Conservation (phyloP, 2,797 vertebrate genomes). For the Babyrousa celebensis region DNA sequence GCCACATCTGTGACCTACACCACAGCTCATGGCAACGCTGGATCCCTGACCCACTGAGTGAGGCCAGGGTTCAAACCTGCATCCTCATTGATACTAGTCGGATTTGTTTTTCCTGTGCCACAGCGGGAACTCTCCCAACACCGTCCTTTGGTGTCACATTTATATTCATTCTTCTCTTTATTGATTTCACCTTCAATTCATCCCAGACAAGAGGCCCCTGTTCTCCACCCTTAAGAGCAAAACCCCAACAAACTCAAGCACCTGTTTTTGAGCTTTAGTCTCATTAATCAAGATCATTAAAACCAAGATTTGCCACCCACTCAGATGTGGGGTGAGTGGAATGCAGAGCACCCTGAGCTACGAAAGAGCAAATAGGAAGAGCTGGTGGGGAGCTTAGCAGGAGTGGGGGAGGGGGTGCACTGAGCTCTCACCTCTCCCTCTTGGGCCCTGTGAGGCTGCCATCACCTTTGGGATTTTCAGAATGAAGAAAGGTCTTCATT, state of each 20-base stretch:
- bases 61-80: too few species aligned
- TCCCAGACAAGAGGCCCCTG: background rate
- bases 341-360: background rate
- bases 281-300: background rate
- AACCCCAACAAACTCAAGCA: background rate
- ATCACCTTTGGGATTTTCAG: background rate
- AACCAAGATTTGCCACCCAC: background rate
- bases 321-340: background rate
- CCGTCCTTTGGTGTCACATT: background rate
- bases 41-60: too few species aligned
- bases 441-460: background rate
- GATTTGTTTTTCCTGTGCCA: too few species aligned
- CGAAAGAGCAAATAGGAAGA: background rate
- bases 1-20: too few species aligned
- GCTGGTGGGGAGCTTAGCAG: background rate
- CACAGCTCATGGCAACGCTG: too few species aligned
- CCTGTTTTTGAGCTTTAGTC: background rate
- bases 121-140: background rate
- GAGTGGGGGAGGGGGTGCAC: too few species aligned
- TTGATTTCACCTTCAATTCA: background rate
- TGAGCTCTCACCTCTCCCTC: background rate
- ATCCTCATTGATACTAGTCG: too few species aligned
- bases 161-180: background rate
- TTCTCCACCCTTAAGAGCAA: background rate
- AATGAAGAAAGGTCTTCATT: constrained; percentile 50